Conservation (phyloP, 2,888 invertebrate species). For the Luffia ferchaultella region DNA sequence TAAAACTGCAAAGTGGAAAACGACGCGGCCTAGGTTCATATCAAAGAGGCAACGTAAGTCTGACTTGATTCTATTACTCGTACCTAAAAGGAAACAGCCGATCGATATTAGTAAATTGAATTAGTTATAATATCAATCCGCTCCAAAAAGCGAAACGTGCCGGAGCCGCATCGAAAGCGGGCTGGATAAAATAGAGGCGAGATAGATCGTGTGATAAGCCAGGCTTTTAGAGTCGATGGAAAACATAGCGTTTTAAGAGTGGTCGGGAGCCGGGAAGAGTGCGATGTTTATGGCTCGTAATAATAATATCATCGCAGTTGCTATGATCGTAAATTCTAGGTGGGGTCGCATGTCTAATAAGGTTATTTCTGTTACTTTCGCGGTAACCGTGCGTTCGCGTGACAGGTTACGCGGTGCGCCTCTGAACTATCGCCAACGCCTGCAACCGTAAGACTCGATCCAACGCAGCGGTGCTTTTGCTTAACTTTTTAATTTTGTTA, state of each 20-base stretch:
- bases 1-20: too few species aligned
- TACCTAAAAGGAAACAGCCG: too few species aligned
- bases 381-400: slow-evolving; percentile 36
- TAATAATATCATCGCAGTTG: slow-evolving; percentile 35
- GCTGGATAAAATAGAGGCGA: neutral
- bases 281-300: neutral
- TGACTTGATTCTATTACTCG: too few species aligned
- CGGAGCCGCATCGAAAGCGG: neutral
- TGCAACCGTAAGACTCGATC: neutral
- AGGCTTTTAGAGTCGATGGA: neutral
- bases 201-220: neutral
- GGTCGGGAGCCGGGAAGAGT: neutral
- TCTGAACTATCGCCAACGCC: neutral
- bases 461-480: too few species aligned
- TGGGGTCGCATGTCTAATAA: slow-evolving; percentile 36
- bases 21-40: too few species aligned
- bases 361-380: slow-evolving; percentile 31
- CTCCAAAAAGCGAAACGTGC: neutral
- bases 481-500: too few species aligned
- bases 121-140: too few species aligned
- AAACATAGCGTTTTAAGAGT: neutral
- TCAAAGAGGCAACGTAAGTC: too few species aligned
- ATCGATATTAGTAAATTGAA: too few species aligned
- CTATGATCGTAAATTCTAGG: slow-evolving; percentile 31
- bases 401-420: slow-evolving; percentile 12